These are phyloP conservation scores for Sepiola atlantica DNA, from an alignment of 2,888 invertebrate species.

Conservation along the genomic window DNA sequence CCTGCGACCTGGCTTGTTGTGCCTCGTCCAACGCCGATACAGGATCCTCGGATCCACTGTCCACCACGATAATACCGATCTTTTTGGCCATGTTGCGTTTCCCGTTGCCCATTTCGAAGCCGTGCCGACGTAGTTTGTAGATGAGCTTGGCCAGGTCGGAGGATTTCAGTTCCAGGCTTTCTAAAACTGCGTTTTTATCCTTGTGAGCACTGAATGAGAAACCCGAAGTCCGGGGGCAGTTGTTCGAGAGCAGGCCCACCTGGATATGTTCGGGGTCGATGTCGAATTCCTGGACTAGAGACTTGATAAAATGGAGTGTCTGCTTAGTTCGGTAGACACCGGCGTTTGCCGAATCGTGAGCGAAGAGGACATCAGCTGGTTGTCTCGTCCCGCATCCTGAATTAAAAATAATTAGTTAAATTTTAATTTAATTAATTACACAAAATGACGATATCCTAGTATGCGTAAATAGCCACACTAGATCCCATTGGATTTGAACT, in stretches of 20 bases:
- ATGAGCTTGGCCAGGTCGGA: slow-evolving; percentile 60
- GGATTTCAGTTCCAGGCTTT: slow-evolving; percentile 57
- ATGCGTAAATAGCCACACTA: too few relatives aligned
- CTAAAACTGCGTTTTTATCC: slow-evolving; percentile 53
- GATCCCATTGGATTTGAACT: too few relatives aligned
- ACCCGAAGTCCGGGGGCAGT: slow-evolving; percentile 54
- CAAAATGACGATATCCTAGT: too few relatives aligned
- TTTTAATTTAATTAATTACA: neutral
- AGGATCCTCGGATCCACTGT: slow-evolving; percentile 63
- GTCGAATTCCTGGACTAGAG: slow-evolving; percentile 59
- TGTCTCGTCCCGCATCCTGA: slow-evolving; percentile 65
- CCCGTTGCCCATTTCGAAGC: slow-evolving; percentile 57
- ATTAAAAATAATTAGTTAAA: slow-evolving; percentile 40
- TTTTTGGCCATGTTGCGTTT: slow-evolving; percentile 63
- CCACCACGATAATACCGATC: slow-evolving; percentile 64
- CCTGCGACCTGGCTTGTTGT: slow-evolving; percentile 60
- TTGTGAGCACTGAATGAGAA: slow-evolving; percentile 55
- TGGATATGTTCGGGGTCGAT: slow-evolving; percentile 64
- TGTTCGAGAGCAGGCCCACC: slow-evolving; percentile 64
- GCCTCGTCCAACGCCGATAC: slow-evolving; percentile 62
- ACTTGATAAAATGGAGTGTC: slow-evolving; percentile 61
- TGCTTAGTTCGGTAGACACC: slow-evolving; percentile 63
- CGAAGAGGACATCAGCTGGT: slow-evolving; percentile 67
- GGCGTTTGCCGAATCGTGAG: slow-evolving; percentile 66
- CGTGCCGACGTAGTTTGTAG: slow-evolving; percentile 53